These are phyloP conservation scores for Cinara cedri DNA, from an alignment of 2,888 invertebrate genomes.

Conservation along the genomic window DNA sequence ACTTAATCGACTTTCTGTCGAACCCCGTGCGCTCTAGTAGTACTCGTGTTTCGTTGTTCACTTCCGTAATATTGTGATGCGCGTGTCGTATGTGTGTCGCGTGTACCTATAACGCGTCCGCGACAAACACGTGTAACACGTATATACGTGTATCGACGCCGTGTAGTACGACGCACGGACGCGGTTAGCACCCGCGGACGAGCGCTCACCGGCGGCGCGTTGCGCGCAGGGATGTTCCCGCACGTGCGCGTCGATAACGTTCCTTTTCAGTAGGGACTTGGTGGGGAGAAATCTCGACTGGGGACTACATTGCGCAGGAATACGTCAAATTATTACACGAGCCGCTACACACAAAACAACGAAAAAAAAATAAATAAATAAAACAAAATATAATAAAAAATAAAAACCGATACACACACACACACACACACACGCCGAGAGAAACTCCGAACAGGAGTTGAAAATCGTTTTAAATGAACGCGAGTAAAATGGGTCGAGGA, in stretches of 20 bases:
- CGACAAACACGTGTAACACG: too few relatives aligned
- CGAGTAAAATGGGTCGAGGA: conserved; percentile 10
- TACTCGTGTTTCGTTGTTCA: too few relatives aligned
- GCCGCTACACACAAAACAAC: conserved; percentile 21
- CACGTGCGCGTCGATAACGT: conserved; percentile 25
- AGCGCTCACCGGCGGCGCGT: background rate
- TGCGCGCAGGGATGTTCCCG: background rate
- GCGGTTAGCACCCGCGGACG: background rate
- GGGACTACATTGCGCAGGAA: conserved; percentile 46
- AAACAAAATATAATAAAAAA: background rate
- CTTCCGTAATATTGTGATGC: too few relatives aligned
- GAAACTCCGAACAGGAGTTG: conserved; percentile 10
- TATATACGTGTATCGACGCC: too few relatives aligned
- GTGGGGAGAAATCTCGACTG: conserved; percentile 37
- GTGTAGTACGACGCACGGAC: background rate
- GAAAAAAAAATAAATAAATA: background rate
- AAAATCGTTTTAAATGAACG: conserved; percentile 27
- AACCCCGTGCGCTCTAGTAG: too few relatives aligned
- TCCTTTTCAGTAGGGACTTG: background rate
- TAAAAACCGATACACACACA: conserved; percentile 1
- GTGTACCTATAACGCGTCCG: too few relatives aligned
- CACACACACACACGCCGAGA: too few relatives aligned
- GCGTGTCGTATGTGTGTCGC: too few relatives aligned
- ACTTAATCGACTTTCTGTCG: too few relatives aligned
- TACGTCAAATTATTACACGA: conserved; percentile 33